phyloP scores from a whole-genome alignment of 2,797 vertebrate genomes.

The Platyrinchus mystaceus region DNA sequence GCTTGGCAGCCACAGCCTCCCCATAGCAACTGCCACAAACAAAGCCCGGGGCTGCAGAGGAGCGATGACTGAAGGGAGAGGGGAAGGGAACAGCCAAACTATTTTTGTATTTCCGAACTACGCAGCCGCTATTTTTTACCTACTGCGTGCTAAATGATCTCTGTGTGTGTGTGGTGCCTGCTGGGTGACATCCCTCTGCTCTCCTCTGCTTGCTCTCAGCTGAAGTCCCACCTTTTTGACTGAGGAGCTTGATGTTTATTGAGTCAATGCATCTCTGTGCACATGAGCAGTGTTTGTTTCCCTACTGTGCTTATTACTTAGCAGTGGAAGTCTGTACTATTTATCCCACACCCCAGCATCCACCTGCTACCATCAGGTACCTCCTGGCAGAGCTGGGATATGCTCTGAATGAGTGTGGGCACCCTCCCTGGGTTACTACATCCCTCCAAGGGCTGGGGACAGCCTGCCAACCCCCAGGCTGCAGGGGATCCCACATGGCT shows the following conservation, averaged over 20 bases:
- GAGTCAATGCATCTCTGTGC: neutral
- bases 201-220: neutral
- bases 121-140: conserved; percentile 19
- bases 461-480: neutral
- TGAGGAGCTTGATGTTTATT: neutral
- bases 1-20: neutral
- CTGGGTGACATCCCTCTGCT: neutral
- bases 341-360: neutral
- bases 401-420: neutral
- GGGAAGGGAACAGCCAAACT: conserved; percentile 23
- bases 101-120: conserved; percentile 44
- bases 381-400: neutral
- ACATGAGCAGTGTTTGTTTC: accelerated
- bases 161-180: neutral
- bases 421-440: neutral
- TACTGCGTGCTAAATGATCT: neutral
- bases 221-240: neutral
- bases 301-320: neutral
- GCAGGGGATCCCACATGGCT: accelerated
- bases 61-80: conserved; percentile 20
- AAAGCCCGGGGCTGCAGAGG: conserved; percentile 7
- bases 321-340: neutral
- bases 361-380: neutral
- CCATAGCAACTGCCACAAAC: conserved; percentile 59
- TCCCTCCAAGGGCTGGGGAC: neutral